A percentile compares a stretch with the other conserved stretches of the same genome.
phyloP scores from a whole-genome alignment of 2,113 vertebrate species.

The Melanerpes formicivorus region DNA sequence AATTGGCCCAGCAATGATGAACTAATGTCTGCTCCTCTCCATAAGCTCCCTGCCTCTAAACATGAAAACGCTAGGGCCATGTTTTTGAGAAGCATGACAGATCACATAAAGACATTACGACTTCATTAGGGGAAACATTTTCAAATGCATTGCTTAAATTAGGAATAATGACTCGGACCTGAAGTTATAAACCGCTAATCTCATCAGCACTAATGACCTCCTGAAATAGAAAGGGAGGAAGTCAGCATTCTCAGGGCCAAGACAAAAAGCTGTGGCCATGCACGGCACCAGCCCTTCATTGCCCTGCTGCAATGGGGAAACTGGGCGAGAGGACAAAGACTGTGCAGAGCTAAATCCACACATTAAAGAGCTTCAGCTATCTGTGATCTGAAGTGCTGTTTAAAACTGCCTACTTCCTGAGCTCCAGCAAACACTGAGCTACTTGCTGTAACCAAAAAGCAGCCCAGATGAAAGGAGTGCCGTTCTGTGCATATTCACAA shows the following conservation, averaged over 20 bases:
- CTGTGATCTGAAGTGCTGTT: constrained; percentile 10
- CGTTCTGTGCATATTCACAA: not conserved
- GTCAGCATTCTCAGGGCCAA: not conserved
- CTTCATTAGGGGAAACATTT: constrained; percentile 60
- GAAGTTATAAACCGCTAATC: constrained; percentile 58
- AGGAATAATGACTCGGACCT: constrained; percentile 18
- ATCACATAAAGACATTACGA: constrained; percentile 17
- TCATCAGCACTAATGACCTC: constrained; percentile 46
- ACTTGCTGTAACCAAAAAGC: not conserved
- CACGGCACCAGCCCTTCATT: not conserved
- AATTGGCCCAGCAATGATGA: constrained; percentile 9
- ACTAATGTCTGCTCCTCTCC: not conserved
- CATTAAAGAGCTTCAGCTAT: not conserved
- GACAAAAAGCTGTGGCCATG: not conserved
- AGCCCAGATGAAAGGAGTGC: not conserved
- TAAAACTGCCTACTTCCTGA: not conserved
- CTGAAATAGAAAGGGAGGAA: constrained; percentile 43
- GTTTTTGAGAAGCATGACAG: constrained; percentile 47
- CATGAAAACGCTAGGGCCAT: constrained; percentile 35
- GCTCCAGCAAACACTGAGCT: constrained; percentile 1
- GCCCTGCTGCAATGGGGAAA: not conserved
- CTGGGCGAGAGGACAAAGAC: not conserved
- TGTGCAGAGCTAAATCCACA: not conserved
- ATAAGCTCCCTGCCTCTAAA: constrained; percentile 20
- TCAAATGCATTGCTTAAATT: constrained; percentile 59